A percentile compares a stretch with the other conserved stretches of the same genome.
These are phyloP conservation scores for Mixornis gularis DNA, from an alignment of 2,113 vertebrate species.

Conservation along the genomic window DNA sequence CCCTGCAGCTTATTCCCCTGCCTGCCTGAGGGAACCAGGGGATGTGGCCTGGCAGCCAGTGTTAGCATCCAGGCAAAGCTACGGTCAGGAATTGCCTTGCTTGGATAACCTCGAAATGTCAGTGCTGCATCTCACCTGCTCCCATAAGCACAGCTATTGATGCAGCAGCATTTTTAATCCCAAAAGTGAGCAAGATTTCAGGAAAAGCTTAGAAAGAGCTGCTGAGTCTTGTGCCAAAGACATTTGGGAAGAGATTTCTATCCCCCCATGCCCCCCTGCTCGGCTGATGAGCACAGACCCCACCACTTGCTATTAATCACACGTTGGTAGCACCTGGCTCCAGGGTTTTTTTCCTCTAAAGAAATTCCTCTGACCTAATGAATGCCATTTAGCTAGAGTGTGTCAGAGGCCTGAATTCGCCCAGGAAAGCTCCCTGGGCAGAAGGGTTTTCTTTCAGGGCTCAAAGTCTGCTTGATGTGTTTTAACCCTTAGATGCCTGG, in stretches of 20 bases:
- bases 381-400: not conserved
- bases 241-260: slow-evolving; percentile 21
- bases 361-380: not conserved
- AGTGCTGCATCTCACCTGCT: not conserved
- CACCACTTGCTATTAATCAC: slow-evolving; percentile 32
- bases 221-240: slow-evolving; percentile 8
- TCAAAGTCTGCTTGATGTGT: not conserved
- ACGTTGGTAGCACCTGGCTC: not conserved
- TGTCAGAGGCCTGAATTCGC: not conserved
- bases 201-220: slow-evolving; percentile 23
- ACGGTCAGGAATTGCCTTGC: not conserved
- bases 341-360: not conserved
- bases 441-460: not conserved
- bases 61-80: not conserved
- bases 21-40: fast-evolving
- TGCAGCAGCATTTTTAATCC: not conserved
- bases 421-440: not conserved
- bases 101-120: not conserved
- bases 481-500: not conserved
- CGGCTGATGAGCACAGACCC: not conserved
- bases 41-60: not conserved
- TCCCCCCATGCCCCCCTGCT: not conserved
- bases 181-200: not conserved
- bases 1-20: not conserved
- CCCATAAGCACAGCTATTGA: not conserved